Conservation (phyloP, 2,113 vertebrate genomes). For the Polyodon spathula region DNA sequence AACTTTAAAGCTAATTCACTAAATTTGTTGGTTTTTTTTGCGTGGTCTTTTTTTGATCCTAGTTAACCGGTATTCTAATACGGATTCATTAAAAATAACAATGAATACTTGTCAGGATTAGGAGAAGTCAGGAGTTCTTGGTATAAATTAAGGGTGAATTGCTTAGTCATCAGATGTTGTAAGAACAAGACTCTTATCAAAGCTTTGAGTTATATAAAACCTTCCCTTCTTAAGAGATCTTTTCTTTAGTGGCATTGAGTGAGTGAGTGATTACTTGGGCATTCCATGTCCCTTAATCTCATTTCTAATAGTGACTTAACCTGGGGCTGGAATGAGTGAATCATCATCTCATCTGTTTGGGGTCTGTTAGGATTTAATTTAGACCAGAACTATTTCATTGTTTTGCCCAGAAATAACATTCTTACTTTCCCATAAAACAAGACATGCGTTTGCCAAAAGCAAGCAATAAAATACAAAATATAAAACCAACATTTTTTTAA, state of each 20-base stretch:
- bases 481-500: no score
- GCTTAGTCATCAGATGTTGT: conserved; percentile 67
- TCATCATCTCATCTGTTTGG: conserved; percentile 16
- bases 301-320: conserved; percentile 54
- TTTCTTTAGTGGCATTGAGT: conserved; percentile 37
- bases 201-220: conserved; percentile 51
- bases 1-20: no score
- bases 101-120: conserved; percentile 64
- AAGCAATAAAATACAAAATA: conserved; percentile 1
- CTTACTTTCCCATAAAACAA: not conserved
- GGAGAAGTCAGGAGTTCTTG: conserved; percentile 40
- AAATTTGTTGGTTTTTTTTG: no score
- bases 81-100: conserved; percentile 51
- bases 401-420: not conserved
- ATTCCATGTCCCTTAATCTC: conserved; percentile 54
- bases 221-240: conserved; percentile 41
- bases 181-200: conserved; percentile 53
- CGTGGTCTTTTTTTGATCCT: not conserved
- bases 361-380: conserved; percentile 12
- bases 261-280: conserved; percentile 44
- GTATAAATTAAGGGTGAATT: conserved; percentile 53
- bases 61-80: conserved; percentile 28
- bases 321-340: conserved; percentile 34
- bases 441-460: conserved; percentile 1
- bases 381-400: not conserved